Conservation (phyloP, 2,113 vertebrate species). For the Tupaia chinensis region DNA sequence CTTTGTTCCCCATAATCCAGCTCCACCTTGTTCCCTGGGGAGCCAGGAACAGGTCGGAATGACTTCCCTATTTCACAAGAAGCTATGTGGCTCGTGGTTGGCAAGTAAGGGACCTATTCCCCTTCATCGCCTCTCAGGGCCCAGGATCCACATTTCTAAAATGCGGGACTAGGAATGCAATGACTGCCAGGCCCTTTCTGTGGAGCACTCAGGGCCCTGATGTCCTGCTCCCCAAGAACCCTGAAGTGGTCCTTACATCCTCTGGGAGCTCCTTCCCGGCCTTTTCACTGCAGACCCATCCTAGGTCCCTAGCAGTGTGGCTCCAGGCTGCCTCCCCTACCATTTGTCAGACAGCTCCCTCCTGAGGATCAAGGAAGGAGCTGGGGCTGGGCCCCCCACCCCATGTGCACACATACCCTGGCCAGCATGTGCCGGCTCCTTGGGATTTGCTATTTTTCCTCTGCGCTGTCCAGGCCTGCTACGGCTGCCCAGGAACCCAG, state of each 20-base stretch:
- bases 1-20: background rate
- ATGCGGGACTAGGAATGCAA: background rate
- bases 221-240: background rate
- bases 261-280: background rate
- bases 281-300: background rate
- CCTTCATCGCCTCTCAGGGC: background rate
- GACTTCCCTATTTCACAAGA: background rate
- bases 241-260: background rate
- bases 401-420: background rate
- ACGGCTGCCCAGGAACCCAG: background rate
- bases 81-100: background rate
- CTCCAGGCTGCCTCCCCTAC: background rate
- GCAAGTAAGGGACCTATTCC: background rate
- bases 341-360: background rate
- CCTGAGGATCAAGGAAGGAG: background rate
- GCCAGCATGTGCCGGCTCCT: background rate
- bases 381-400: no score
- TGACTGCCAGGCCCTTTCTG: background rate
- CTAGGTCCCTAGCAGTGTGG: background rate
- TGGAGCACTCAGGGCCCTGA: background rate
- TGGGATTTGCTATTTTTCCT: background rate
- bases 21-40: background rate
- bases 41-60: background rate
- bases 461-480: background rate
- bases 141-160: background rate